A percentile compares a stretch with the other conserved stretches of the same genome.
These are phyloP conservation scores for Oreochromis niloticus DNA, from an alignment of 2,113 vertebrate genomes.

Conservation along the genomic window DNA sequence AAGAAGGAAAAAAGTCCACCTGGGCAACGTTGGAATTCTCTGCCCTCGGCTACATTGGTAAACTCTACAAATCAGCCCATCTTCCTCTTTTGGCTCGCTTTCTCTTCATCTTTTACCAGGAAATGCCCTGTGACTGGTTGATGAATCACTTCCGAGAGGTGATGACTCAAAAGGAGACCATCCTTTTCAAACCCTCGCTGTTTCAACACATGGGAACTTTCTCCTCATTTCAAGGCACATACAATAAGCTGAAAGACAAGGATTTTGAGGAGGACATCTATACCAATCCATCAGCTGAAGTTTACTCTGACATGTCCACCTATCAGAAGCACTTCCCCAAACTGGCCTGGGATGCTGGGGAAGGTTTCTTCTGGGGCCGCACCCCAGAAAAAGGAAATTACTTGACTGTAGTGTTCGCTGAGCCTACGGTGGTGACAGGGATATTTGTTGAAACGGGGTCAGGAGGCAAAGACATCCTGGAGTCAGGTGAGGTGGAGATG, in stretches of 20 bases:
- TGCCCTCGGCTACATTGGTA: constrained; percentile 81
- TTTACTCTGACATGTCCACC: constrained; percentile 69
- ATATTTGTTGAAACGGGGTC: constrained; percentile 74
- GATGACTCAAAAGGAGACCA: constrained; percentile 71
- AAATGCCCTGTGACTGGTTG: constrained; percentile 84
- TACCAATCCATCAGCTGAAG: constrained; percentile 68
- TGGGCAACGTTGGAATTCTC: constrained; percentile 89
- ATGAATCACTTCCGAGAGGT: constrained; percentile 76
- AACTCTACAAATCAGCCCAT: constrained; percentile 78
- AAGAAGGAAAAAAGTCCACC: constrained; percentile 19
- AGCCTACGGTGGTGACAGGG: constrained; percentile 45
- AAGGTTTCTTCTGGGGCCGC: constrained; percentile 71
- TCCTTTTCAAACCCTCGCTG: constrained; percentile 79
- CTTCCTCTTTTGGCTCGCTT: constrained; percentile 76
- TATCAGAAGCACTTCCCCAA: constrained; percentile 48
- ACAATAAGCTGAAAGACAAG: constrained; percentile 75
- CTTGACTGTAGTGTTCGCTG: constrained; percentile 68
- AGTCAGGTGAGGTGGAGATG: constrained; percentile 68
- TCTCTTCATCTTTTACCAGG: constrained; percentile 83
- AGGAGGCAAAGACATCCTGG: constrained; percentile 53
- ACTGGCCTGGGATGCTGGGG: constrained; percentile 69
- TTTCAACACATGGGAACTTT: constrained; percentile 78
- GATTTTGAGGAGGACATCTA: constrained; percentile 63
- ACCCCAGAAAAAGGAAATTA: constrained; percentile 64
- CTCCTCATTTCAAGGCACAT: constrained; percentile 70